phyloP scores from a whole-genome alignment of 2,888 invertebrate genomes.

The Agrypnus murinus region DNA sequence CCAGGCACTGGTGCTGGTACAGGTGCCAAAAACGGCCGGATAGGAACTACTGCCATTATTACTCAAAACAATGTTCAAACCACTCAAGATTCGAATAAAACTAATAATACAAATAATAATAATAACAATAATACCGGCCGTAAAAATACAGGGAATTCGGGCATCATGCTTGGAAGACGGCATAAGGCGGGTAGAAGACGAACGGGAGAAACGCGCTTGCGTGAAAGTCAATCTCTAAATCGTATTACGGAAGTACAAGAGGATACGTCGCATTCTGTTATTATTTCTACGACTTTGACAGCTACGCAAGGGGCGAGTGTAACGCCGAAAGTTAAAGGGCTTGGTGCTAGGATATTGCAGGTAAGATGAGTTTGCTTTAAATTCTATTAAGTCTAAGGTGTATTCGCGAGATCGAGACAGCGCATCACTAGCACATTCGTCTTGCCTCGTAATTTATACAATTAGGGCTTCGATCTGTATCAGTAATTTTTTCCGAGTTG shows the following conservation, averaged over 20 bases:
- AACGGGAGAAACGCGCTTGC: slow-evolving; percentile 78
- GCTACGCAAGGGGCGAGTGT: slow-evolving; percentile 63
- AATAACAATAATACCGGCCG: slow-evolving; percentile 63
- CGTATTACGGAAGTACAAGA: slow-evolving; percentile 91
- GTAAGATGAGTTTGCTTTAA: no score
- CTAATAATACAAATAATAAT: slow-evolving; percentile 59
- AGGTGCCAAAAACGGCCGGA: slow-evolving; percentile 60
- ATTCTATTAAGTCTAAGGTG: no score
- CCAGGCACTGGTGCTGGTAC: slow-evolving; percentile 70
- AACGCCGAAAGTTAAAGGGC: slow-evolving; percentile 71
- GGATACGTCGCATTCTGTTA: slow-evolving; percentile 71
- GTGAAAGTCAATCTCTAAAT: slow-evolving; percentile 90
- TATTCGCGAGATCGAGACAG: no score
- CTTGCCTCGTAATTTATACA: no score
- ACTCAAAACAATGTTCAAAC: slow-evolving; percentile 47
- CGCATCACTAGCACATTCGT: no score
- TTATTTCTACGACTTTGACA: slow-evolving; percentile 65
- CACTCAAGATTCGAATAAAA: slow-evolving; percentile 55
- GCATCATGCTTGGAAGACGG: slow-evolving; percentile 71
- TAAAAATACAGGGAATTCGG: slow-evolving; percentile 64
- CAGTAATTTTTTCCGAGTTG: no score
- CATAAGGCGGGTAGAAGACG: slow-evolving; percentile 75
- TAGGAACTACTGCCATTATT: slow-evolving; percentile 66
- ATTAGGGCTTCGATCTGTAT: no score
- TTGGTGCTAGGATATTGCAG: slow-evolving; percentile 73